These are phyloP conservation scores for Artibeus jamaicensis DNA, from an alignment of 2,797 vertebrate species.

Conservation along the genomic window DNA sequence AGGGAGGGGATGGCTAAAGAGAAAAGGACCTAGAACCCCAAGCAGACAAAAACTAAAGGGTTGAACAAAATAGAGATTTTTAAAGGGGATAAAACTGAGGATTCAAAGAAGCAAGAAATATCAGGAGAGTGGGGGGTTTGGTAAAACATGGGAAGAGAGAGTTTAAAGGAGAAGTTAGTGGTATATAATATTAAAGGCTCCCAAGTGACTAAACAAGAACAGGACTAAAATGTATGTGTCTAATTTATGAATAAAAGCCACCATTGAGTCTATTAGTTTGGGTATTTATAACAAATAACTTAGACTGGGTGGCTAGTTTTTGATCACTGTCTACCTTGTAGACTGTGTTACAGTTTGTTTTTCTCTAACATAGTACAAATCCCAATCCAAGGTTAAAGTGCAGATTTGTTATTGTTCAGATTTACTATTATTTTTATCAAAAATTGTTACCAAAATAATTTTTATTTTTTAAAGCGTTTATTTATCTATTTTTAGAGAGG, in stretches of 20 bases:
- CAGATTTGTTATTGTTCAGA: not conserved
- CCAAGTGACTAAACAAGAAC: not conserved
- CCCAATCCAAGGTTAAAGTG: not conserved
- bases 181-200: not conserved
- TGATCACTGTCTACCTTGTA: not conserved
- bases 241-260: not conserved
- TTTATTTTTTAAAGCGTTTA: not conserved
- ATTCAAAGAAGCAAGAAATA: not conserved
- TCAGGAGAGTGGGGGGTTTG: not conserved
- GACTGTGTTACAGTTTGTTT: not conserved
- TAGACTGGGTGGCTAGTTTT: not conserved
- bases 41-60: not conserved
- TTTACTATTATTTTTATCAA: not conserved
- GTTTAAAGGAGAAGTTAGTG: not conserved
- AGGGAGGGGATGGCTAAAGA: not conserved
- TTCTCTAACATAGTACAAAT: not conserved
- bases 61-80: not conserved
- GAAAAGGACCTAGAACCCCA: not conserved
- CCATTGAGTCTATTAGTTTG: not conserved
- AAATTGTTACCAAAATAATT: not conserved
- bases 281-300: not conserved
- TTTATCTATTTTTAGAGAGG: too few species aligned
- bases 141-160: not conserved
- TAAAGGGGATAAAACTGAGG: not conserved
- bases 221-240: not conserved